These are phyloP conservation scores for Lithophane semibrunnea DNA, from an alignment of 2,888 invertebrate genomes.

Conservation along the genomic window DNA sequence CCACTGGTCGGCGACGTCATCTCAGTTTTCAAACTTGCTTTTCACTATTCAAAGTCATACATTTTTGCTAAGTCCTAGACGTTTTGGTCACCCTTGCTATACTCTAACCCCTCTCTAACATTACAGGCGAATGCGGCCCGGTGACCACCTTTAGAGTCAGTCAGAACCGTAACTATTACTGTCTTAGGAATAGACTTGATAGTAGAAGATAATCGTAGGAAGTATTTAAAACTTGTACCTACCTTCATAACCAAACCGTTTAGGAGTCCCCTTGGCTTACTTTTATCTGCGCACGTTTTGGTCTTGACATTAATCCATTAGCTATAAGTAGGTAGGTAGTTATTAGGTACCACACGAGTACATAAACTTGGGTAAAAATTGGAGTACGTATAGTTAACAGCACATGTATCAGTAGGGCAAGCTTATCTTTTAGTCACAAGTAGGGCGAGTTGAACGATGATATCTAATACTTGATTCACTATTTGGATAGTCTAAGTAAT, in stretches of 20 bases:
- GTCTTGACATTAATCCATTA: conserved; percentile 41
- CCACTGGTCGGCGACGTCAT: background rate
- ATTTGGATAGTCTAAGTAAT: conserved; percentile 30
- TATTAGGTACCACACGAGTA: background rate
- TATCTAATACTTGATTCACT: conserved; percentile 34
- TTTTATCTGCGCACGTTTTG: conserved; percentile 27
- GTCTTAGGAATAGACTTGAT: background rate
- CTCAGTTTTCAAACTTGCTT: background rate
- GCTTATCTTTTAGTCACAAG: conserved; percentile 27
- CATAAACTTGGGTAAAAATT: conserved; percentile 36
- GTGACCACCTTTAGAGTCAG: background rate
- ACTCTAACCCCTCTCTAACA: background rate
- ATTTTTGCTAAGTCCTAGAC: background rate
- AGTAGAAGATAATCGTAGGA: background rate
- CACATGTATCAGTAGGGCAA: background rate
- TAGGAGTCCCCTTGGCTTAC: conserved; percentile 42
- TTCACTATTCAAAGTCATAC: background rate
- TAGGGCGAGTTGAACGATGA: conserved; percentile 32
- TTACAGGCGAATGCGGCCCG: too few relatives aligned
- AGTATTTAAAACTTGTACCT: background rate
- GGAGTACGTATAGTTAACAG: conserved; percentile 1
- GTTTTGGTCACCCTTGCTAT: background rate
- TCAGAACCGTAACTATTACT: background rate
- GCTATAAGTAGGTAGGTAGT: background rate
- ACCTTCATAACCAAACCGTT: background rate